Evolutionary conservation across 2,113 vertebrate genomes (phyloP).

Genomic region (Acinonyx jubatus): DNA sequence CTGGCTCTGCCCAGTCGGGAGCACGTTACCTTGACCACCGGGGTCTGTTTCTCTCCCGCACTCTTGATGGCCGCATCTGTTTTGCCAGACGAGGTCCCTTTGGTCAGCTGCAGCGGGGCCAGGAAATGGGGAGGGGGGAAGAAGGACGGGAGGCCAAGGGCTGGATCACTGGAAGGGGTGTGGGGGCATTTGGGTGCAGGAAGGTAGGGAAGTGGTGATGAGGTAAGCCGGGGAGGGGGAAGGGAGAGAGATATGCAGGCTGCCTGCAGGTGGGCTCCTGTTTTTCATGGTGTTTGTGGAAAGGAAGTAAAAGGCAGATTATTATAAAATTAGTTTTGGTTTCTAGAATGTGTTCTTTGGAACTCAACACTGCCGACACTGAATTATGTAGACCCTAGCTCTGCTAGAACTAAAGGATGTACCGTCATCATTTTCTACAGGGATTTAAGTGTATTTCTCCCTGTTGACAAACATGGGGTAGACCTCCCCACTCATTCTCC

Average conservation of each 20-base stretch:
- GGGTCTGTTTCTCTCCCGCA: background rate
- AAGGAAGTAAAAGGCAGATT: background rate
- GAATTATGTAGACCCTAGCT: background rate
- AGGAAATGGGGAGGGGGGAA: background rate
- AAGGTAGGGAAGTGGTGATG: no score
- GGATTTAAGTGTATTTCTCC: background rate
- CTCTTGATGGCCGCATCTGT: background rate
- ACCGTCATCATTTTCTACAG: background rate
- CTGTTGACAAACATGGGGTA: background rate
- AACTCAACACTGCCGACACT: background rate
- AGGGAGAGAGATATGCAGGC: background rate
- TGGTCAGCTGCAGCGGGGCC: background rate
- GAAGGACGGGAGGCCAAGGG: rapidly evolving
- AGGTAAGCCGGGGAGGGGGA: rapidly evolving
- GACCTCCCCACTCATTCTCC: background rate
- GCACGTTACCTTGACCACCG: no score
- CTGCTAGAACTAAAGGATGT: background rate
- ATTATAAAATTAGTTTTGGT: background rate
- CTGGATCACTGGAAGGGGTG: no score
- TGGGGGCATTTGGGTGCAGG: no score
- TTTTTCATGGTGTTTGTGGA: background rate
- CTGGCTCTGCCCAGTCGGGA: background rate
- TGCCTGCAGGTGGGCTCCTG: no score
- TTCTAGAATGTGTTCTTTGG: background rate
- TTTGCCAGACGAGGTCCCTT: background rate